Evolutionary conservation across 2,113 vertebrate genomes (phyloP).

Genomic region (Pituophis catenifer): DNA sequence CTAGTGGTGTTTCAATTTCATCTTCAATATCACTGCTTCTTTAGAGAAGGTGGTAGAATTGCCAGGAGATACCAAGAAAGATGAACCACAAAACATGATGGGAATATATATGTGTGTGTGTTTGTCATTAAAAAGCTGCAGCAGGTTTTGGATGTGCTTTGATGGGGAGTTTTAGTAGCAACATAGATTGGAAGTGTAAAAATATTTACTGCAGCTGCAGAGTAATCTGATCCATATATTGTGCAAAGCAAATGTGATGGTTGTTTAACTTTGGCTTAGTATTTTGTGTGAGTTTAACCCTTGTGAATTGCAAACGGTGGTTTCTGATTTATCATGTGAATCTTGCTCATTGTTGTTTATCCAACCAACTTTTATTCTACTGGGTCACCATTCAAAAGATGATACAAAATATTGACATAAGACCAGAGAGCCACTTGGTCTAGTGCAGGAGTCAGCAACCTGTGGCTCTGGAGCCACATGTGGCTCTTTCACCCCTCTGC

Average conservation of each 20-base stretch:
- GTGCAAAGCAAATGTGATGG: not conserved
- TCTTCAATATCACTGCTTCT: not conserved
- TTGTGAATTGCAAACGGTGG: not conserved
- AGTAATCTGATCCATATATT: not conserved
- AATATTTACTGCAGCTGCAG: not conserved
- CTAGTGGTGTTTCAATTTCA: constrained; percentile 23
- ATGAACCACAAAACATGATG: not conserved
- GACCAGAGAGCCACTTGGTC: too few relatives aligned
- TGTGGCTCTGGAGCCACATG: too few relatives aligned
- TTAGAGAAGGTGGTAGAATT: constrained; percentile 21
- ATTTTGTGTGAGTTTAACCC: not conserved
- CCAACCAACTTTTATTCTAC: not conserved
- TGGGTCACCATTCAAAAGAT: not conserved
- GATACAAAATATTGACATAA: not conserved
- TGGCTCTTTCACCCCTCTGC: too few relatives aligned
- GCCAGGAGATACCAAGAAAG: constrained; percentile 9
- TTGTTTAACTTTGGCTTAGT: not conserved
- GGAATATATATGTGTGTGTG: not conserved
- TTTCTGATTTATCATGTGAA: not conserved
- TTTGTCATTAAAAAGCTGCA: not conserved
- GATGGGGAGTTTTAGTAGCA: not conserved
- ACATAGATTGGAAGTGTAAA: not conserved
- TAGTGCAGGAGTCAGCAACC: too few relatives aligned
- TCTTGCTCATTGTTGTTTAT: not conserved
- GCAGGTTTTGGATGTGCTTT: not conserved